Evolutionary conservation across 2,113 vertebrate species (phyloP), one percentile per base, ranked within the genome.

Genomic region (Cyprinodon tularosa): DNA sequence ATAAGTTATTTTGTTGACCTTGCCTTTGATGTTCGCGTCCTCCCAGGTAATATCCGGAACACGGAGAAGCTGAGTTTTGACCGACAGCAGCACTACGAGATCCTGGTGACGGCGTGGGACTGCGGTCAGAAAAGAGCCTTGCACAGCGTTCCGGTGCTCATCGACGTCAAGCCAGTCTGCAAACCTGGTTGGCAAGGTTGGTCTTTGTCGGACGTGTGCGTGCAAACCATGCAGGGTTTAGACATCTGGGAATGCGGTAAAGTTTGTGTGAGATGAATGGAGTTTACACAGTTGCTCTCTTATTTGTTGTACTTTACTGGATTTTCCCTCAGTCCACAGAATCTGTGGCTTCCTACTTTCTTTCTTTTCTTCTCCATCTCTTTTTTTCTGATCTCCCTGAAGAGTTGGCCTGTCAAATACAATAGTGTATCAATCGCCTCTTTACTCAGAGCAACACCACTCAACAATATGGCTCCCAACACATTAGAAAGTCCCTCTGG

Each of bases 121-220:
- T 99, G 98, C 3, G 98, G 98, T n/a, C 97, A 99, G 89, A 97
- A 97, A 87, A 94, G 89, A 4, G 96, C 98, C 0, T 82, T 90
- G 6, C 95, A 96, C 84, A 96, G 96, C 60, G 95, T 96, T 10
- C 83, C 95, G 7, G 96, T 99, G 20, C 94, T 65, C 88, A 97
- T 99, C 50, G 94, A 96, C 1, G 95, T 99, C 88, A 98, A 97
- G 88, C 98, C 98, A 0, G 95, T 98, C 73, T 99, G 98, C 92
- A 98, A 97, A 83, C 97, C 98, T 12, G 98, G 97, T 80, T 99
- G 97, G 97, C 97, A 98, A 96, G 98, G 98, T 99, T 90, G 61
- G 86, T 36, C 65, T 8, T 67, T 68, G 6, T 65, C 40, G 10
- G 48, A 12, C 20, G 4, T 62, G 20, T 60, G 39, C 59, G 68